Percentiles rank a stretch among this genome's conserved stretches.
Conservation (phyloP, 2,797 vertebrate species). For the Arctocebus calabarensis region DNA sequence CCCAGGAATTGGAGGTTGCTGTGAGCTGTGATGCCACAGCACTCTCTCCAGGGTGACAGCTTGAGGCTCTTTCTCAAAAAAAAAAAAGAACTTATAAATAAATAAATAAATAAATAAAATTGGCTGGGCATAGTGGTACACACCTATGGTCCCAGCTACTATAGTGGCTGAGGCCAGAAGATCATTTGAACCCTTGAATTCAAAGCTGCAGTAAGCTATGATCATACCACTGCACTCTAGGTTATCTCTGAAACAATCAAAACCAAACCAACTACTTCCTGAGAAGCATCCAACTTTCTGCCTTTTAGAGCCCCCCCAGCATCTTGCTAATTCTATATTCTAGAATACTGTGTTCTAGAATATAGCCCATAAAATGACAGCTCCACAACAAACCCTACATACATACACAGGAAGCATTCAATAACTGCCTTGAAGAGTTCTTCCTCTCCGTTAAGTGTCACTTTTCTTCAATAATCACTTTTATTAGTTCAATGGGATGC, state of each 20-base stretch:
- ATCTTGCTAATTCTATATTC: slow-evolving; percentile 12
- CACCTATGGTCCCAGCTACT: too few species aligned
- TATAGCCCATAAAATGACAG: neutral
- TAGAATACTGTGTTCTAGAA: neutral
- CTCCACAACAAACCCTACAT: neutral
- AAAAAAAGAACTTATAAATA: too few species aligned
- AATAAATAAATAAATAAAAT: too few species aligned
- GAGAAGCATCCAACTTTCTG: neutral
- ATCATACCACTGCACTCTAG: neutral
- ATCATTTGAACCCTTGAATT: too few species aligned
- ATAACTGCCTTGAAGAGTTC: neutral
- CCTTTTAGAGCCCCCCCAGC: neutral
- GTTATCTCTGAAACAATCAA: too few species aligned
- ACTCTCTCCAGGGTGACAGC: too few species aligned
- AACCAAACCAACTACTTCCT: neutral
- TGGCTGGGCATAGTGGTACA: too few species aligned
- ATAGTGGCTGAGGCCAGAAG: too few species aligned
- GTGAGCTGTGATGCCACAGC: too few species aligned
- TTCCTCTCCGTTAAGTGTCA: neutral
- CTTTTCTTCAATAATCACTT: neutral
- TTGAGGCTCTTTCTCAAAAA: too few species aligned
- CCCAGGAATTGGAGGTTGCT: too few species aligned
- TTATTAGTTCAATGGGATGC: neutral
- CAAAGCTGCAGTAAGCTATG: too few species aligned
- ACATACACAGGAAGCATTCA: neutral